phyloP scores from a whole-genome alignment of 2,888 invertebrate species.

The Galeruca laticollis region DNA sequence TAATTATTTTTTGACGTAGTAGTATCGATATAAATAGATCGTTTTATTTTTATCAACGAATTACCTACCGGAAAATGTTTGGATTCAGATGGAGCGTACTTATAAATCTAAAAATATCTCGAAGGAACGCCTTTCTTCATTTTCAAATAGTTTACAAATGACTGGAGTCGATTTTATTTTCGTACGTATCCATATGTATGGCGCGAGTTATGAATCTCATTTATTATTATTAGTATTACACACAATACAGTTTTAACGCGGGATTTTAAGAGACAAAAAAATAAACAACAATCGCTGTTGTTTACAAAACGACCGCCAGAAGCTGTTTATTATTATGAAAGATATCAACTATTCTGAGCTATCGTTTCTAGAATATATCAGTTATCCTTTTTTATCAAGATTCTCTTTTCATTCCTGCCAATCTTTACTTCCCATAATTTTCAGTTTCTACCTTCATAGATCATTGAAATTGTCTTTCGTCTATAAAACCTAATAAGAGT shows the following conservation, averaged over 20 bases:
- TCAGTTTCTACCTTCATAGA: no score
- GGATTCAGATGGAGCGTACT: conserved; percentile 2
- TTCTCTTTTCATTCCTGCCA: no score
- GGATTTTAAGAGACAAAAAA: conserved; percentile 7
- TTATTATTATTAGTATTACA: conserved; percentile 4
- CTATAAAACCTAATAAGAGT: no score
- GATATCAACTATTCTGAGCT: no score
- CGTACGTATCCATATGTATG: not conserved
- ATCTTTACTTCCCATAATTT: no score
- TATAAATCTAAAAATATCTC: conserved; percentile 6
- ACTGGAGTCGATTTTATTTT: not conserved
- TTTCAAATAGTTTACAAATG: conserved; percentile 1
- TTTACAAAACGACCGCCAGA: not conserved
- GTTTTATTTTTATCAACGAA: not conserved
- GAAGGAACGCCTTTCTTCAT: not conserved
- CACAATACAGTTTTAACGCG: not conserved
- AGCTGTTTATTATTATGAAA: not conserved
- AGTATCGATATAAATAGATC: not conserved
- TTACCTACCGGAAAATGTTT: conserved; percentile 6
- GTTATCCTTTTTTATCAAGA: no score
- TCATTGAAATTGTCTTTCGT: no score
- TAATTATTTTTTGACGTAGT: not conserved
- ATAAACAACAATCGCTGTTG: not conserved
- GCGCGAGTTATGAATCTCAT: not conserved
- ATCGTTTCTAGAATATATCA: no score